Evolutionary conservation across 2,888 invertebrate genomes (phyloP), one percentile per base, ranked within the genome.

Genomic region (Microctonus aethiopoides): DNA sequence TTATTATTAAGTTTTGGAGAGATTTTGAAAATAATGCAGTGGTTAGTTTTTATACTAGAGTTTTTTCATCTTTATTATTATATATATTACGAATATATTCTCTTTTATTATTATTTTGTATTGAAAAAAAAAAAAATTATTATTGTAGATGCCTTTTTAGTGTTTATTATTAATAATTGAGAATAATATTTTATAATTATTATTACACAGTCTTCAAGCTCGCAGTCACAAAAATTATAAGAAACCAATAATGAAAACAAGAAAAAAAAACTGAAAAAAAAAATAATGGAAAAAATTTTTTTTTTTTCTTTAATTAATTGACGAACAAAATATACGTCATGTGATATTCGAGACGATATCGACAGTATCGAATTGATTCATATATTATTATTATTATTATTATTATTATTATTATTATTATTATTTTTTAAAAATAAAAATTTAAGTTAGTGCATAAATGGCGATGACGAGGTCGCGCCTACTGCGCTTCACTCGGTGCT

Each of bases 1-100:
- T 71, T 74, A 78, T 77, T 79, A 79, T 79, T 78, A 79, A 78
- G 77, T 80, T 83, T 74, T 80, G 76, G 73, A 80, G 76, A 79
- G 75, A 82, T 80, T 79, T 80, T 79, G 77, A 78, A 77, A 76
- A 78, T 77, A 76, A 74, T 82, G 77, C 81, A 78, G 74, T 74
- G 76, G 75, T 80, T 81, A 77, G 74, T 78, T 79, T 75, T 74
- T 77, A 74, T 76, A 75, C 71, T 73, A 72, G 71, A 75, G 73
- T 72, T 77, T 74, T 74, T 51, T 32, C 52, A 59, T 64, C 56
- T 29, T 52, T 66, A 36, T 70, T 62, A 39, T 56, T 61, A 70
- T 67, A 66, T 61, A 67, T 68, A 66, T 65, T 61, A 52, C 26
- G 26, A 46, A 41, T 56, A 61, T 24, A 54, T 54, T 24, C 26